phyloP scores from a whole-genome alignment of 2,888 invertebrate genomes.

The Dendrolimus houi region DNA sequence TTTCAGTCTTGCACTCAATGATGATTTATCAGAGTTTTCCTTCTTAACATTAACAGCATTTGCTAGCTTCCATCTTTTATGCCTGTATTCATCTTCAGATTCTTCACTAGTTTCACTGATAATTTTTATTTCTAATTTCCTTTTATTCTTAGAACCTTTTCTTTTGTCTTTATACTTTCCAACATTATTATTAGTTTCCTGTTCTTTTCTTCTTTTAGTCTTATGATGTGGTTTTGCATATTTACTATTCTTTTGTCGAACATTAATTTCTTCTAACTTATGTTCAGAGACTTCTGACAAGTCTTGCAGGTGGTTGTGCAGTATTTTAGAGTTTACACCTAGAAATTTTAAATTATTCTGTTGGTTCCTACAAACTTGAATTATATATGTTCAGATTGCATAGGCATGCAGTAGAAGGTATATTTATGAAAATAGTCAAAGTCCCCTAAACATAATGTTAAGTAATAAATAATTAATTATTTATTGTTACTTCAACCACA shows the following conservation, averaged over 20 bases:
- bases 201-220: slow-evolving; percentile 37
- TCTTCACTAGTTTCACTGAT: slow-evolving; percentile 55
- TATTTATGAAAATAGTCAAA: too few relatives aligned
- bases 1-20: slow-evolving; percentile 54
- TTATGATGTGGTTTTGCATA: slow-evolving; percentile 31
- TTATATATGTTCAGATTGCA: too few relatives aligned
- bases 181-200: slow-evolving; percentile 15
- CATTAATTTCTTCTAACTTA: slow-evolving; percentile 39
- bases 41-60: slow-evolving; percentile 69
- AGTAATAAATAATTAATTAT: too few relatives aligned
- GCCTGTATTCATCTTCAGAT: slow-evolving; percentile 60
- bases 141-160: slow-evolving; percentile 41
- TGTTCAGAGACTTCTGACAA: slow-evolving; percentile 50
- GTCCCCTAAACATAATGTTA: too few relatives aligned
- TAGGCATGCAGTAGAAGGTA: too few relatives aligned
- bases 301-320: slow-evolving; percentile 29
- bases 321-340: slow-evolving; percentile 29
- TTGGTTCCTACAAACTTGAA: slow-evolving; percentile 19
- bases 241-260: slow-evolving; percentile 21
- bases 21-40: slow-evolving; percentile 44
- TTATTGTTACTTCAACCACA: too few relatives aligned
- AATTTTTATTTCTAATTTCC: slow-evolving; percentile 28
- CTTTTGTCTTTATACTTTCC: slow-evolving; percentile 35
- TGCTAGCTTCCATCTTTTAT: slow-evolving; percentile 66
- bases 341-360: slow-evolving; percentile 15